phyloP scores from a whole-genome alignment of 2,797 vertebrate species.

The Columba guinea region DNA sequence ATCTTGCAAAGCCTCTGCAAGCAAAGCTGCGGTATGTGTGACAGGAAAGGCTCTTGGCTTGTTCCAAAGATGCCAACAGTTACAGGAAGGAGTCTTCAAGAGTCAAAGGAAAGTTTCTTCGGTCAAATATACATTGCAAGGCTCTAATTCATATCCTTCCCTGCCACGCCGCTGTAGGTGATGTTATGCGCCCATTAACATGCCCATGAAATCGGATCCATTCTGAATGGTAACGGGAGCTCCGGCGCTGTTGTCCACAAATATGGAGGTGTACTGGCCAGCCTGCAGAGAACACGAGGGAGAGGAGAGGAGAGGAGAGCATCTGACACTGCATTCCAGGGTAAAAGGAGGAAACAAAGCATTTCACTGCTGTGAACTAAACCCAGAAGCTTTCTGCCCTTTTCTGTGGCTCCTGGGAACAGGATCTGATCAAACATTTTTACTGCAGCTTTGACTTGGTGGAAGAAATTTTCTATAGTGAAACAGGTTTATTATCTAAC shows the following conservation, averaged over 20 bases:
- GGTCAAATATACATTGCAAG: background rate
- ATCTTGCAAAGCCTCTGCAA: background rate
- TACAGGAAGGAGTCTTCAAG: background rate
- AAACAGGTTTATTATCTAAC: background rate
- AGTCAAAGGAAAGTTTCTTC: background rate
- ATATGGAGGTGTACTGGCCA: slow-evolving; percentile 94
- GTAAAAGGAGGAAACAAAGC: background rate
- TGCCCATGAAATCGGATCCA: slow-evolving; percentile 92
- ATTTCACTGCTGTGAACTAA: background rate
- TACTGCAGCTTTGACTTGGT: background rate
- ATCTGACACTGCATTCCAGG: background rate
- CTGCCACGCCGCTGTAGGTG: background rate
- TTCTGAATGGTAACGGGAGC: slow-evolving; percentile 89
- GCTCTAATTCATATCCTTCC: background rate
- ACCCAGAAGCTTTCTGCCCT: background rate
- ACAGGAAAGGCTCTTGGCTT: background rate
- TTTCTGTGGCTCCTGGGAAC: background rate
- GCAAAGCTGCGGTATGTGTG: slow-evolving; percentile 13
- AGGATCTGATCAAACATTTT: background rate
- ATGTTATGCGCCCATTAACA: slow-evolving; percentile 87
- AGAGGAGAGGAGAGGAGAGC: background rate
- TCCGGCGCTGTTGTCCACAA: slow-evolving; percentile 92
- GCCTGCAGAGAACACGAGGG: slow-evolving; percentile 71
- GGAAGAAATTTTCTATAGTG: background rate
- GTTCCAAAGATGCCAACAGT: background rate